Conservation (phyloP, 1,140 invertebrate genomes). For the Camponotus vicinus region DNA sequence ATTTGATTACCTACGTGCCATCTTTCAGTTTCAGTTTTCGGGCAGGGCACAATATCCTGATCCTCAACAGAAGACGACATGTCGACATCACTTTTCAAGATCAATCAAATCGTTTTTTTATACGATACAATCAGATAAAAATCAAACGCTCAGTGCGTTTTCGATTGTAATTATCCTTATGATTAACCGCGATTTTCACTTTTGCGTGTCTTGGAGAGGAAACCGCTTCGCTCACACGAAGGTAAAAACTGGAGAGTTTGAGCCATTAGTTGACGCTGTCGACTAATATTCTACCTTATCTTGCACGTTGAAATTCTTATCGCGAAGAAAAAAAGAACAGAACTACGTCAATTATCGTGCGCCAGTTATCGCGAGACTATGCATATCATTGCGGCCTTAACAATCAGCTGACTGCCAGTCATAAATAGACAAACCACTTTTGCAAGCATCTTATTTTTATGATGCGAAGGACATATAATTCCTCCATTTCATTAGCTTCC, state of each 20-base stretch:
- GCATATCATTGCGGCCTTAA: conserved; percentile 47
- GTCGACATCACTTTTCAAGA: no score
- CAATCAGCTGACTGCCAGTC: conserved; percentile 18
- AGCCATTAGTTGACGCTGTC: conserved; percentile 37
- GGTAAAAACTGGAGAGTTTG: conserved; percentile 28
- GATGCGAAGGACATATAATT: not conserved
- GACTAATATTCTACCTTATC: conserved; percentile 58
- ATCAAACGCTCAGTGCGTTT: conserved; percentile 52
- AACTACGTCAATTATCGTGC: conserved; percentile 62
- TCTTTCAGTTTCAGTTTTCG: not conserved
- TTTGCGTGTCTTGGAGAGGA: conserved; percentile 61
- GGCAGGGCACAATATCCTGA: conserved; percentile 54
- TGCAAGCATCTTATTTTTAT: not conserved
- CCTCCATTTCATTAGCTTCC: no score
- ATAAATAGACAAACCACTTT: not conserved
- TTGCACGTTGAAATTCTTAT: conserved; percentile 68
- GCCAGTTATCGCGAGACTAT: conserved; percentile 56
- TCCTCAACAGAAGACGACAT: conserved; percentile 55
- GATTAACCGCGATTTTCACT: conserved; percentile 74
- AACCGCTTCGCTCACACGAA: conserved; percentile 70
- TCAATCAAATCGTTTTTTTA: not conserved
- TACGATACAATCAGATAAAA: conserved; percentile 29
- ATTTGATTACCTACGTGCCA: conserved; percentile 49
- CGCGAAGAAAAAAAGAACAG: conserved; percentile 21
- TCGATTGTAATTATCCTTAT: conserved; percentile 58